These are phyloP conservation scores for Megaceryle maxima DNA, from an alignment of 2,113 vertebrate genomes.

Conservation along the genomic window DNA sequence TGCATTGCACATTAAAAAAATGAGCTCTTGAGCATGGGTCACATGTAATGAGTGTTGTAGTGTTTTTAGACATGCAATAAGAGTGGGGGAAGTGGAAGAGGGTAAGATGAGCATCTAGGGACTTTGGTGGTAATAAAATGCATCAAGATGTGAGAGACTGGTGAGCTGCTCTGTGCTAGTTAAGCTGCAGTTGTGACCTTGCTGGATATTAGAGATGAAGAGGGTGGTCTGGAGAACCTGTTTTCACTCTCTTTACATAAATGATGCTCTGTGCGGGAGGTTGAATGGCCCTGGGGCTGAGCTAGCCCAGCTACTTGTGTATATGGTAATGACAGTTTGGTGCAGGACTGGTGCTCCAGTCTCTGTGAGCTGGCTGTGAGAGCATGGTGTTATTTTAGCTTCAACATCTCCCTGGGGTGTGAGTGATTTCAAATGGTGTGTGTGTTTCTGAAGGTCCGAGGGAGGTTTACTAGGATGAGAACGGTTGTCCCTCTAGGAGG, in stretches of 20 bases:
- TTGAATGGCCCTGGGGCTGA: not conserved
- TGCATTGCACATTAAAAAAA: not conserved
- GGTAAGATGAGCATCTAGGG: not conserved
- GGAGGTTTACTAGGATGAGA: not conserved
- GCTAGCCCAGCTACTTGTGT: not conserved
- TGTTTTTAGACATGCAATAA: not conserved
- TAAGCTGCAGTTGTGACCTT: not conserved
- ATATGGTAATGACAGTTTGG: not conserved
- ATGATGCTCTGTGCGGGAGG: rapidly evolving
- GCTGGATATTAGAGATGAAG: not conserved
- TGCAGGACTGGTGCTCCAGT: not conserved
- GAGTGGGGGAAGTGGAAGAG: not conserved
- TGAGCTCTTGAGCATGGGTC: not conserved
- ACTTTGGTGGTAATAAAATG: not conserved
- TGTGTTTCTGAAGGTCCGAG: not conserved
- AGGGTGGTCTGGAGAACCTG: not conserved
- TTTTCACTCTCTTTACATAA: not conserved
- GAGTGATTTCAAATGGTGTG: not conserved
- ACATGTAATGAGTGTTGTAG: not conserved
- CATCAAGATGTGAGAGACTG: not conserved
- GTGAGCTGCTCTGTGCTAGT: not conserved
- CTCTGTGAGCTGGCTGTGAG: not conserved
- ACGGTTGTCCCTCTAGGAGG: not conserved
- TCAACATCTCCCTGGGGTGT: not conserved
- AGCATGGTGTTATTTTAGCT: not conserved